Base-by-base conservation (phyloP, 2,797 vertebrate genomes). In the Arnoldichthys spilopterus region DNA sequence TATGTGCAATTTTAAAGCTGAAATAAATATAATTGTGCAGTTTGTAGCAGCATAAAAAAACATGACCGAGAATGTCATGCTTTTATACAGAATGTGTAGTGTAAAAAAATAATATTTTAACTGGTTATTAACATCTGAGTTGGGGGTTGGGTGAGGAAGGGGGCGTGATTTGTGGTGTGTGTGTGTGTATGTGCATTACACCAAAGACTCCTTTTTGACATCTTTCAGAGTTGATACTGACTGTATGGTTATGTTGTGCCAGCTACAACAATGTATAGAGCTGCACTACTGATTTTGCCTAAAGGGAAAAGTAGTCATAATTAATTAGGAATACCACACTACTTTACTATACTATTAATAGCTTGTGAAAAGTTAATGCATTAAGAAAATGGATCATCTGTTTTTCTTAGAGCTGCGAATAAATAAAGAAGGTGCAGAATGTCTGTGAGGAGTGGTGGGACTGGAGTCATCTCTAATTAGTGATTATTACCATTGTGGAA, bases 311-410 rank as follows among this genome's bases (percentile, higher is more conserved):
- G 53, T 37, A 47, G 24, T 75, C 61, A 58, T 43, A 76, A 78
- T 84, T 76, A 72, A 62, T 68, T 77, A 80, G 64, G 67, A 72
- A 62, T 64, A 75, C 74, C 64, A 51, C 78, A 71, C 58, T 72
- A 81, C 82, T 82, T 78, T 64, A 84, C 79, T 77, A 77, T 49
- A 74, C 71, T 69, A 82, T 79, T 84, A 83, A 71, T 53, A 77
- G 53, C 81, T 79, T 64, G 37, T 82, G 37, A 40, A 74, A 82
- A 79, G 79, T 71, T 84, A 82, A 83, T 83, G 64, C 43, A 67
- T 77, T 79, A 59, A 75, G 59, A 83, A 80, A 84, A 83, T 72
- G n/a, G 74, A 84, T 79, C 77, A 66, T 74, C 72, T 67, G n/a
- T 56, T 54, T 68, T 58, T 80, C 80, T 73, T 73, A 28, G 61